Evolutionary conservation across 2,797 vertebrate genomes (phyloP), one percentile per base, ranked within the genome.

Genomic region (Propithecus perrieri): DNA sequence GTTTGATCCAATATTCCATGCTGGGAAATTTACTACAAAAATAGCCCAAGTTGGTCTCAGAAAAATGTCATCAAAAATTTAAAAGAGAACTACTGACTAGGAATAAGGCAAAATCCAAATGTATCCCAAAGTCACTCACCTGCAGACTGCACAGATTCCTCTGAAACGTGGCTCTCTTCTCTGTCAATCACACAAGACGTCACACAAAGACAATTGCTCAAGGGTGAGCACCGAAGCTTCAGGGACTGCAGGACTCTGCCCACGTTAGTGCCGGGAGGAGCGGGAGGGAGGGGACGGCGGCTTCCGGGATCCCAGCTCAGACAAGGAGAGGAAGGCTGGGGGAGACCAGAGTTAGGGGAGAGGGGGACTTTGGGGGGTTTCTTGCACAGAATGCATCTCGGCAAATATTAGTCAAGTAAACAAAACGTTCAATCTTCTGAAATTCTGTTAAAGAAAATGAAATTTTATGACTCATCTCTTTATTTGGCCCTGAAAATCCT

Each of bases 61-160:
- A 4, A 48, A 41, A 15, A 15, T 4, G 15, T 12, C 35, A 28
- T 41, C 6, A 30, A 81, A 79, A 38, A 55, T 22, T 53, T 14
- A 35, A 92, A 17, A 43, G 50, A 18, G 26, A 22, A 12, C 46
- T 24, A 2, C n/a, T 26, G 13, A 50, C 28, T 1, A 33, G 30
- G 20, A 18, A 9, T 17, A 4, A 1, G 1, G 26, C 6, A n/a
- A 30, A 26, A 3, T 8, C 7, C 35, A 33, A 12, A 28, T 33
- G 7, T 22, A 38, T 67, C 43, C 20, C 48, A 17, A 41, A 2
- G 30, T n/a, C 55, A 12, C 48, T 41, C 7, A 3, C 38, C 7
- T 30, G 4, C 5, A 5, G 18, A 18, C 24, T 9, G 13, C 46
- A 4, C 2, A 0, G 0, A 76, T 55, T 59, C 41, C 17, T 26